A percentile compares a stretch with the other conserved stretches of the same genome.
phyloP scores from a whole-genome alignment of 2,888 invertebrate species.

The Monoplex corrugatus region DNA sequence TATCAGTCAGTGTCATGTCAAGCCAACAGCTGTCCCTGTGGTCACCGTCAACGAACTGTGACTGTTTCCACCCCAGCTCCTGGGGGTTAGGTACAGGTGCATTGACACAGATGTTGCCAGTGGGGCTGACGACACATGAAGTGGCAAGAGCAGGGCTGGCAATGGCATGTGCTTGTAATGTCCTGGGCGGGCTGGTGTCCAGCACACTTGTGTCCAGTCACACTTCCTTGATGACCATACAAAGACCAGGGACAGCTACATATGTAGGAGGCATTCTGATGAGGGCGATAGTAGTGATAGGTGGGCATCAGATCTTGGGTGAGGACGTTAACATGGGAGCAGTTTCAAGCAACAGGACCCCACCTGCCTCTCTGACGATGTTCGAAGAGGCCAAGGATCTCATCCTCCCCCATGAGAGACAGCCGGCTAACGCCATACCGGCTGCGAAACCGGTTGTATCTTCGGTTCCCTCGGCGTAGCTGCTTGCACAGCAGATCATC shows the following conservation, averaged over 20 bases:
- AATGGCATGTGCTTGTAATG: constrained; percentile 46
- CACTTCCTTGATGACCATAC: constrained; percentile 25
- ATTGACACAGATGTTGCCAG: constrained; percentile 44
- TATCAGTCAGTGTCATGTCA: constrained; percentile 27
- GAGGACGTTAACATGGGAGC: constrained; percentile 42
- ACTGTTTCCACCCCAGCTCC: not conserved
- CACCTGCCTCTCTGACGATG: constrained; percentile 27
- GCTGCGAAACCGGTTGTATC: constrained; percentile 9
- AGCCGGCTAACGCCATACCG: not conserved
- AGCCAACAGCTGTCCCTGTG: not conserved
- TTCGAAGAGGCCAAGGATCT: not conserved
- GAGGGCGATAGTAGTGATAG: constrained; percentile 56
- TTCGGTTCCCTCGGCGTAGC: not conserved
- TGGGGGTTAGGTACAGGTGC: constrained; percentile 50
- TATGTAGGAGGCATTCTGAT: constrained; percentile 20
- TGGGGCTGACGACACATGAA: constrained; percentile 39
- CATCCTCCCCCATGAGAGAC: not conserved
- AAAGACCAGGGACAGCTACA: constrained; percentile 53
- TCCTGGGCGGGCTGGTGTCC: constrained; percentile 50
- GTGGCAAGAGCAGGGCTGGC: constrained; percentile 37
- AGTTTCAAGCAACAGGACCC: constrained; percentile 43
- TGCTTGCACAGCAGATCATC: constrained; percentile 44
- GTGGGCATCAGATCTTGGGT: constrained; percentile 42
- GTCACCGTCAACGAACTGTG: constrained; percentile 39
- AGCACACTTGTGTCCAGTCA: constrained; percentile 52